Conservation (phyloP, 2,888 invertebrate species). For the Oscheius onirici region DNA sequence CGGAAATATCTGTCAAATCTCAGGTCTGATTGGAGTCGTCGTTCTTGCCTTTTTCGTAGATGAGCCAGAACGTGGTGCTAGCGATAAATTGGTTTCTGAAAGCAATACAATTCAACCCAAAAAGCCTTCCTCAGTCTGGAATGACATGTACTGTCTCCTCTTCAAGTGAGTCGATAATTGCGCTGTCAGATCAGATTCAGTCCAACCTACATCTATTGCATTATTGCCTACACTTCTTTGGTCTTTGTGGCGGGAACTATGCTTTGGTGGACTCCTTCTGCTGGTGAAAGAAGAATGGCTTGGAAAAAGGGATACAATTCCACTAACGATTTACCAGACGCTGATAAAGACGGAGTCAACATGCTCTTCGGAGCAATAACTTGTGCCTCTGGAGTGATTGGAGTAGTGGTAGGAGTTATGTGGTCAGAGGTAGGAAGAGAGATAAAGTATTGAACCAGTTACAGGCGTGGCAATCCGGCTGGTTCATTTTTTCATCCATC, state of each 20-base stretch:
- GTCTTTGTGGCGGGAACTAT: slow-evolving; percentile 90
- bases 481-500: slow-evolving; percentile 30
- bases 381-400: slow-evolving; percentile 89
- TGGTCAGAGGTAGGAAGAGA: slow-evolving; percentile 75
- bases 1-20: neutral
- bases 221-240: slow-evolving; percentile 94
- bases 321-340: slow-evolving; percentile 2
- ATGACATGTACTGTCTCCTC: slow-evolving; percentile 40
- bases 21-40: slow-evolving; percentile 44
- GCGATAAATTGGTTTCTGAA: slow-evolving; percentile 40
- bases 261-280: slow-evolving; percentile 77
- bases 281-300: slow-evolving; percentile 55
- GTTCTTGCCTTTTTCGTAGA: slow-evolving; percentile 54
- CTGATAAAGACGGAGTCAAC: slow-evolving; percentile 71
- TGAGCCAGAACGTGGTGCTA: slow-evolving; percentile 65
- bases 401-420: slow-evolving; percentile 88
- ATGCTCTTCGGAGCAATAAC: slow-evolving; percentile 92
- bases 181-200: too few relatives aligned
- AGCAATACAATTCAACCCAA: slow-evolving; percentile 30
- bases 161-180: slow-evolving; percentile 41
- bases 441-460: neutral
- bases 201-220: slow-evolving; percentile 90
- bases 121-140: slow-evolving; percentile 32
- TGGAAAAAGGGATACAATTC: slow-evolving; percentile 43
- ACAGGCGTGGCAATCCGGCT: slow-evolving; percentile 22